Base-by-base conservation (phyloP, 2,797 vertebrate genomes). In the Botia kubotai region DNA sequence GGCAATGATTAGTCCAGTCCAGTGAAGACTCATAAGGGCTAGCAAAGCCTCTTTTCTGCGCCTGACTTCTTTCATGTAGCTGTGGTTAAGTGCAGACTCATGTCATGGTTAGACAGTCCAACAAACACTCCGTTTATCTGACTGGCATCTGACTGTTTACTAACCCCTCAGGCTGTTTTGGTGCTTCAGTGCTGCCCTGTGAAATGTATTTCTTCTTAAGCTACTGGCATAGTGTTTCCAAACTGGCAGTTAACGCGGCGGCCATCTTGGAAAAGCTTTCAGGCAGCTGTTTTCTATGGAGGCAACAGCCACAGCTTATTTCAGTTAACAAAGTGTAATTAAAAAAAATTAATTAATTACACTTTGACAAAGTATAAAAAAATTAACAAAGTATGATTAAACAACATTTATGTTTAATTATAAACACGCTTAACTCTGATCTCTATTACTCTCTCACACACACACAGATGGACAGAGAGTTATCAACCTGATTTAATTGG, bases 1-100 rank as follows among this genome's bases (percentile, higher is more conserved):
- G 84, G 80, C 63, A 76, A 55, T 29, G 52, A 81, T 84, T 80
- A 86, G 81, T 29, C 19, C 2, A 86, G 89, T 89, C 85, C 75
- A 73, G 75, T 77, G 72, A 74, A 86, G 83, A 11, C 3, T 60
- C 43, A 78, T 53, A 85, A 84, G 87, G 88, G 72, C 74, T 75
- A 75, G 80, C 77, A 71, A 63, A 69, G 10, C 46, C 48, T 52
- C 53, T 70, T 69, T 81, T 68, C 52, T 77, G 57, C 21, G 50
- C 23, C 55, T 50, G 48, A 74, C 75, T 69, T 58, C 66, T 80
- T 75, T 13, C 13, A 65, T 52, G 12, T 66, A 66, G 82, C 86
- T 87, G 58, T 82, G 86, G 83, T 65, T 77, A 72, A 26, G 89
- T 48, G 29, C 58, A 65, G 67, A 72, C 46, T 52, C 10, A 53